Percentiles rank a stretch among this genome's conserved stretches.
Evolutionary conservation across 2,797 vertebrate species (phyloP).

Genomic region (Heterohyrax brucei): DNA sequence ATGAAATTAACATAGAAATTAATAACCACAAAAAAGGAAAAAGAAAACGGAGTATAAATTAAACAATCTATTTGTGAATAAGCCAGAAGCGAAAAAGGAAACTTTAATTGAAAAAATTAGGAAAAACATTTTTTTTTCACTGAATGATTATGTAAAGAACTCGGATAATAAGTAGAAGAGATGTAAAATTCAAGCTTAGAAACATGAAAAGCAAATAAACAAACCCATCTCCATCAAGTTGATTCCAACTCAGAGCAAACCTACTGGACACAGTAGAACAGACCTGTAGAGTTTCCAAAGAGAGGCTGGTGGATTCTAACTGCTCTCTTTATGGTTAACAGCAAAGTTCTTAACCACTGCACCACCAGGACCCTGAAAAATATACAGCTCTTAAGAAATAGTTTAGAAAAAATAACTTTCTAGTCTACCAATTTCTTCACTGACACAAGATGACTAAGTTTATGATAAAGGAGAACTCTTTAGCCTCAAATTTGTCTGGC

Average conservation of each 20-base stretch:
- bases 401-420: constrained; percentile 26
- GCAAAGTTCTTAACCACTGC: no score
- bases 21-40: background rate
- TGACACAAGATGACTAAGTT: background rate
- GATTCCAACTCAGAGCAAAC: no score
- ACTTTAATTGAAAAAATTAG: background rate
- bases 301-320: no score
- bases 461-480: constrained; percentile 39
- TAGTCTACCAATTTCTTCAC: background rate
- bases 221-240: no score
- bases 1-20: constrained; percentile 18
- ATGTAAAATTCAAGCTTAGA: background rate
- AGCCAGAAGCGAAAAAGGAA: background rate
- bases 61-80: constrained; percentile 4
- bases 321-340: no score
- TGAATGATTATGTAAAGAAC: background rate
- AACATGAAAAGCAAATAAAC: no score
- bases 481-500: background rate
- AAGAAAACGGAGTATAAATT: background rate
- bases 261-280: no score
- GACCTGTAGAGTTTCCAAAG: no score
- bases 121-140: background rate
- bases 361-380: no score
- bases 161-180: background rate
- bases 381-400: background rate